Percentiles rank a stretch among this genome's conserved stretches.
phyloP scores from a whole-genome alignment of 2,113 vertebrate genomes.

The Cnemophilus loriae region DNA sequence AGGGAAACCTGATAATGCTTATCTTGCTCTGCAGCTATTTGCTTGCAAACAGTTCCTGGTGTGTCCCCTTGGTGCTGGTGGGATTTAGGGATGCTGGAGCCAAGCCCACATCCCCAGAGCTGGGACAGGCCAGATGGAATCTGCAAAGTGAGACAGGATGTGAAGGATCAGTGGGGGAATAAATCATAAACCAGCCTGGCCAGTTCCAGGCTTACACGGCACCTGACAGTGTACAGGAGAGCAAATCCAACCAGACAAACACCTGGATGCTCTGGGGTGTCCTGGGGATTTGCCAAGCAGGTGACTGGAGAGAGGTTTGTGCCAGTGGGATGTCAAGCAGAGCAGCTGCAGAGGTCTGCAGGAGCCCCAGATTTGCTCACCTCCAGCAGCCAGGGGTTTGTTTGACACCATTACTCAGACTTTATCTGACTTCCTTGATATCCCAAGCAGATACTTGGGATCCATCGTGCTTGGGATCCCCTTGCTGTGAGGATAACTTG shows the following conservation, averaged over 20 bases:
- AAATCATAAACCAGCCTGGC: not conserved
- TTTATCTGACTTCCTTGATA: not conserved
- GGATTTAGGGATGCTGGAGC: not conserved
- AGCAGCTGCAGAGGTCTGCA: not conserved
- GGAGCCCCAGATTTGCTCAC: not conserved
- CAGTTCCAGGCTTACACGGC: fast-evolving
- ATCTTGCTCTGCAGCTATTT: not conserved
- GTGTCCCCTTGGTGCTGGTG: not conserved
- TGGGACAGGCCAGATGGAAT: not conserved
- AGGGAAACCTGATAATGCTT: not conserved
- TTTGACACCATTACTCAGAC: not conserved
- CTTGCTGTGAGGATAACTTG: not conserved
- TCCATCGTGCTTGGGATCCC: not conserved
- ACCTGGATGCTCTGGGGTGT: fast-evolving
- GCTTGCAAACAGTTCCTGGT: not conserved
- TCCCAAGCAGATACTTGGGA: not conserved
- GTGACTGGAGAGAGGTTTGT: not conserved
- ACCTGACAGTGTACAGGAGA: fast-evolving
- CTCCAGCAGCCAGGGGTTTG: not conserved
- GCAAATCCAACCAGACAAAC: not conserved
- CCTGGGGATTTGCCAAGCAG: not conserved
- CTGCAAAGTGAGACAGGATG: not conserved
- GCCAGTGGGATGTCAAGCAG: not conserved
- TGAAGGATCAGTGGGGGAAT: not conserved
- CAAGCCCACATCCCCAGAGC: not conserved